These are phyloP conservation scores for Dryoscopus gambensis DNA, from an alignment of 2,113 vertebrate species.

Conservation along the genomic window DNA sequence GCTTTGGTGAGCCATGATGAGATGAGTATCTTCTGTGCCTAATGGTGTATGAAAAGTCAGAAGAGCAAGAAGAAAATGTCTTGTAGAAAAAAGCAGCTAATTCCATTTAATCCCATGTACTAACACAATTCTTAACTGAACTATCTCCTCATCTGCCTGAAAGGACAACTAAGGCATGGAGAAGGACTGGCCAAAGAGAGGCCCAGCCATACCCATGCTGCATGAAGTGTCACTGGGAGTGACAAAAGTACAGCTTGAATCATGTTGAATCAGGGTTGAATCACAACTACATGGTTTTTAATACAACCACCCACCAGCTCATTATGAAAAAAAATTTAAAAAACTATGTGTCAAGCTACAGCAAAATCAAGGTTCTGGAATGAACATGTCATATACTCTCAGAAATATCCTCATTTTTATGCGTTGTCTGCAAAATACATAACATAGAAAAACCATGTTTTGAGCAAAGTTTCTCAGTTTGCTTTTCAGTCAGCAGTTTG, in stretches of 20 bases:
- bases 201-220: background rate
- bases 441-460: fast-evolving
- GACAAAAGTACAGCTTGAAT: background rate
- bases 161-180: background rate
- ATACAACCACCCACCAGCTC: background rate
- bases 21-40: background rate
- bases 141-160: background rate
- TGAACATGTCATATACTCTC: background rate
- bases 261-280: fast-evolving
- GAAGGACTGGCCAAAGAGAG: background rate
- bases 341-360: background rate
- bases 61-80: background rate
- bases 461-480: background rate
- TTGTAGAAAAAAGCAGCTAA: background rate
- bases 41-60: background rate
- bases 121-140: background rate
- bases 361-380: background rate
- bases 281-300: background rate
- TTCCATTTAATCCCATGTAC: background rate
- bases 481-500: background rate
- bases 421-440: fast-evolving
- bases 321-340: background rate
- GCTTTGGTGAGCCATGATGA: background rate
- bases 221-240: background rate
- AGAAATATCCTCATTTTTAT: background rate